Evolutionary conservation across 2,888 invertebrate species (phyloP).

Genomic region (Ernsta delagoae): DNA sequence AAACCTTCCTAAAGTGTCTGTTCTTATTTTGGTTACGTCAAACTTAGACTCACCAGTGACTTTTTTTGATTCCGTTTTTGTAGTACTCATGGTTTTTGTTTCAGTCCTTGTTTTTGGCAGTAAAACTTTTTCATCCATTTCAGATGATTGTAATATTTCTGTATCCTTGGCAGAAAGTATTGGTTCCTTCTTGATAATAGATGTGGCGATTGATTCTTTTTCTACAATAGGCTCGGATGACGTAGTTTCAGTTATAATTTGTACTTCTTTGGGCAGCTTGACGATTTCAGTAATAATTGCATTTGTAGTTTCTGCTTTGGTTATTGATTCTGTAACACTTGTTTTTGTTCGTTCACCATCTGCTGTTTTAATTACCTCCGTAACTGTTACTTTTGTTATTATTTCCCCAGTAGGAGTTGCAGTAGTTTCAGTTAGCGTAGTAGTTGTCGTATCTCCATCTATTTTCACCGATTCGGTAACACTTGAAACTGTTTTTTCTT

Average conservation of each 20-base stretch:
- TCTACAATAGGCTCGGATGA: slow-evolving; percentile 22
- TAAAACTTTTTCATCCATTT: slow-evolving; percentile 50
- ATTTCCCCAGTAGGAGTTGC: slow-evolving; percentile 43
- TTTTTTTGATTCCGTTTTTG: slow-evolving; percentile 48
- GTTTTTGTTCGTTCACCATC: slow-evolving; percentile 37
- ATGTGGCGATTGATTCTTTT: slow-evolving; percentile 46
- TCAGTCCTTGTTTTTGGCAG: slow-evolving; percentile 47
- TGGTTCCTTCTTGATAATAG: slow-evolving; percentile 26
- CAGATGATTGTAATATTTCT: slow-evolving; percentile 41
- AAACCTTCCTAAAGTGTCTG: slow-evolving; percentile 73
- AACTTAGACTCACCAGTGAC: slow-evolving; percentile 58
- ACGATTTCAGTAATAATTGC: slow-evolving; percentile 28
- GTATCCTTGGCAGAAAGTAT: slow-evolving; percentile 8
- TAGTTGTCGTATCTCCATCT: slow-evolving; percentile 43
- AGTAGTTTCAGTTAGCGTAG: slow-evolving; percentile 38
- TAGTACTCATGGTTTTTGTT: slow-evolving; percentile 33
- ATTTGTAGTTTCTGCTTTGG: slow-evolving; percentile 28
- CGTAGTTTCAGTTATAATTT: slow-evolving; percentile 33
- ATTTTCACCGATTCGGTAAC: slow-evolving; percentile 35
- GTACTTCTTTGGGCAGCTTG: slow-evolving; percentile 34
- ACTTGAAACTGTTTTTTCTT: slow-evolving; percentile 35
- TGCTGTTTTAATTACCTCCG: slow-evolving; percentile 41
- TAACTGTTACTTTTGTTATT: slow-evolving; percentile 40
- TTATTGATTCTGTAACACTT: slow-evolving; percentile 43
- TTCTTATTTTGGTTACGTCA: slow-evolving; percentile 73